Percentiles rank a stretch among this genome's conserved stretches.
These are phyloP conservation scores for Ceyx melanurus DNA, from an alignment of 2,113 vertebrate genomes.

Conservation along the genomic window DNA sequence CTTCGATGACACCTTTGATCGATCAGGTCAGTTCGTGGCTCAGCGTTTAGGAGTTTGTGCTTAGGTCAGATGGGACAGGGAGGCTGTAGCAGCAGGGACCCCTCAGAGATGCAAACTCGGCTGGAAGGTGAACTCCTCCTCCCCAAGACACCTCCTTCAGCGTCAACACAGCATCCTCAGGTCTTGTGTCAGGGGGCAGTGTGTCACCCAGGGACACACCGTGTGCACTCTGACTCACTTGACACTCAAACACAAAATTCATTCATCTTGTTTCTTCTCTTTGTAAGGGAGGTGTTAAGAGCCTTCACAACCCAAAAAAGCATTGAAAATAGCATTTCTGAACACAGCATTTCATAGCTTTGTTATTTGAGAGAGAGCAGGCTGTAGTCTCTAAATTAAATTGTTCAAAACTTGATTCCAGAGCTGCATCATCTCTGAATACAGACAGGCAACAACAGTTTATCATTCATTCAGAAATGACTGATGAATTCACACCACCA, in stretches of 20 bases:
- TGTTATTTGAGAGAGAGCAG: neutral
- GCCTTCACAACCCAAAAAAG: neutral
- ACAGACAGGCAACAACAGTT: neutral
- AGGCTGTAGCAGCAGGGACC: neutral
- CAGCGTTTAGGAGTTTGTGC: neutral
- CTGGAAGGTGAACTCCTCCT: neutral
- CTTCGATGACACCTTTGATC: slow-evolving; percentile 85
- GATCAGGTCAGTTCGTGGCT: slow-evolving; percentile 82
- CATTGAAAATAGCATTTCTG: neutral
- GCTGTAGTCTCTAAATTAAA: neutral
- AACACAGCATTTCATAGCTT: neutral
- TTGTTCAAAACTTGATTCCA: neutral
- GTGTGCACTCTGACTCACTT: rapidly evolving
- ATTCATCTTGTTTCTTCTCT: neutral
- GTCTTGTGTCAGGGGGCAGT: neutral
- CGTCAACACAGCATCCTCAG: rapidly evolving
- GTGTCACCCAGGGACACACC: no score
- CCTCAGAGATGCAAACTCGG: neutral
- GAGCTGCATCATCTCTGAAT: neutral
- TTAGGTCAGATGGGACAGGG: neutral
- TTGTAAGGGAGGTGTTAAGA: neutral
- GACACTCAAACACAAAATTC: neutral
- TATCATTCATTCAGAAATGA: neutral
- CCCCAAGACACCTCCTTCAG: neutral
- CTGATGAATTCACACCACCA: neutral